Evolutionary conservation across 2,797 vertebrate genomes (phyloP), one percentile per base, ranked within the genome.

Genomic region (Phrynocephalus forsythii): DNA sequence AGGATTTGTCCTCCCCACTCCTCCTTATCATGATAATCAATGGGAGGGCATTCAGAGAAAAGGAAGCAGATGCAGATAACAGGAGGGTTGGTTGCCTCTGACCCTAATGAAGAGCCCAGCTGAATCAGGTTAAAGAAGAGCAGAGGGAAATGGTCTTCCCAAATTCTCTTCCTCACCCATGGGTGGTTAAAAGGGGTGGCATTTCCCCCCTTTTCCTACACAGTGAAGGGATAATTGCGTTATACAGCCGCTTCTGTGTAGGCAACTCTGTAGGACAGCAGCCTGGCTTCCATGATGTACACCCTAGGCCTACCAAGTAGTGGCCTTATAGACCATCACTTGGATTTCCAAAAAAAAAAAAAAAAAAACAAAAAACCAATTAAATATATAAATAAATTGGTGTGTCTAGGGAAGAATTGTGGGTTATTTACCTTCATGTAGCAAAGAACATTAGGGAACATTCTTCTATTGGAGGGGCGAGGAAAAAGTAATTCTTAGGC

Each of bases 11-110:
- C 87, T 85, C 16, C 88, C 88, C 87, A 63, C 26, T 73, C 20
- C 52, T 86, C 92, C 26, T 91, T 87, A 9, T 92, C 81, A 22
- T 86, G 71, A 90, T 90, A 92, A 88, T 77, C 48, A 71, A 56
- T 9, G 5, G 18, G 60, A 80, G 10, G 11, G 44, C 56, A 85
- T 38, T 28, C 44, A 85, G 72, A 28, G 6, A 52, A 38, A 75
- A 22, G 48, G 71, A 26, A 75, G 20, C 52, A 56, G 52, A 56
- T 56, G 24, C n/a, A 20, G 68, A 81, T 3, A 26, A 18, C 80
- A 38, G 20, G 26, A 28, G 22, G n/a, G 11, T 22, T 16, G n/a
- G 11, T 22, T 16, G 26, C 28, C 33, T 79, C 15, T 73, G 22
- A 15, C 48, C 28, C 13, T 68, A 26, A 67, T 30, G 24, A 80